Evolutionary conservation across 2,888 invertebrate genomes (phyloP).

Genomic region (Liodrosophila aerea): DNA sequence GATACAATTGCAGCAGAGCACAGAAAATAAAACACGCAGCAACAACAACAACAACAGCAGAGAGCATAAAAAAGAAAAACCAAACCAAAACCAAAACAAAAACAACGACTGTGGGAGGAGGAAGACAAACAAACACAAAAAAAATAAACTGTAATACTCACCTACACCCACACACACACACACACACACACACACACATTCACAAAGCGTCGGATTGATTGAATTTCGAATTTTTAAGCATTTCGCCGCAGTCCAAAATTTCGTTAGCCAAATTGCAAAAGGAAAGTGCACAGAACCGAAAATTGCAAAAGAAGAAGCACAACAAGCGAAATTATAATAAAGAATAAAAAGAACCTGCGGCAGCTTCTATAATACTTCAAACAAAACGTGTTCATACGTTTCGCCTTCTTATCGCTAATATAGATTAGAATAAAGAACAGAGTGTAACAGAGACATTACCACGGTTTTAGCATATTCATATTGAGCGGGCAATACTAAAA

Average conservation of each 20-base stretch:
- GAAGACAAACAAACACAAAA: constrained; percentile 18
- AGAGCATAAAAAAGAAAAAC: constrained; percentile 5
- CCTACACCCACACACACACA: constrained; percentile 21
- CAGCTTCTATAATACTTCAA: constrained; percentile 11
- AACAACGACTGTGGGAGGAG: background rate
- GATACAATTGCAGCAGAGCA: constrained; percentile 63
- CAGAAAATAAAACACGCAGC: constrained; percentile 25
- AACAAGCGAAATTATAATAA: background rate
- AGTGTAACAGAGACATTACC: too few relatives aligned
- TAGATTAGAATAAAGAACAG: too few relatives aligned
- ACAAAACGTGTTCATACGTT: constrained; percentile 15
- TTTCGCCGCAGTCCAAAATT: constrained; percentile 69
- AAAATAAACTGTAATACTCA: constrained; percentile 3
- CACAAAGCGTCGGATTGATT: constrained; percentile 71
- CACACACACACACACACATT: constrained; percentile 25
- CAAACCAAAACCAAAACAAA: constrained; percentile 6
- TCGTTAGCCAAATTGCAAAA: constrained; percentile 58
- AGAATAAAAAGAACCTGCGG: background rate
- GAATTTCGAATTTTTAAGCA: constrained; percentile 75
- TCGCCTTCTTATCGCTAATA: background rate
- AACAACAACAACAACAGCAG: constrained; percentile 41
- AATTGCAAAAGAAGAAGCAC: constrained; percentile 28
- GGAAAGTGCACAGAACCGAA: constrained; percentile 44
- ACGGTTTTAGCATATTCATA: too few relatives aligned
- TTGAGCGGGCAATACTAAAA: too few relatives aligned